phyloP scores from a whole-genome alignment of 2,888 invertebrate genomes.

The Drosophila dives region DNA sequence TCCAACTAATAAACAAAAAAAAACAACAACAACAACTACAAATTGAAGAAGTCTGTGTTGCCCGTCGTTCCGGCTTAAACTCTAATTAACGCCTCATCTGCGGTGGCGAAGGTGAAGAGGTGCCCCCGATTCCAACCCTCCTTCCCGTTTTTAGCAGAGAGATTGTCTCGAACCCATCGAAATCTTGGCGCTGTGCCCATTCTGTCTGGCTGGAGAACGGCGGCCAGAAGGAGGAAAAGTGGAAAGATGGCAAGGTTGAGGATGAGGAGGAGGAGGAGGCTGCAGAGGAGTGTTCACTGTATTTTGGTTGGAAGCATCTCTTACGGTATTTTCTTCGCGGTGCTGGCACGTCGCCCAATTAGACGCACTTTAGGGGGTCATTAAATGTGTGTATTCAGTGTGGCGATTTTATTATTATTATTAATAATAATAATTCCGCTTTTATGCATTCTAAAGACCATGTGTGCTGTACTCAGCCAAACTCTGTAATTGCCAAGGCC shows the following conservation, averaged over 20 bases:
- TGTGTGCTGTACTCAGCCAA: conserved; percentile 16
- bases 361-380: conserved; percentile 64
- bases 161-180: conserved; percentile 36
- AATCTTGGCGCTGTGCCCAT: conserved; percentile 74
- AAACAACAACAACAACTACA: background rate
- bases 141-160: conserved; percentile 2
- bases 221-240: conserved; percentile 19
- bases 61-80: conserved; percentile 67
- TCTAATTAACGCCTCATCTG: conserved; percentile 80
- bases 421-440: conserved; percentile 58
- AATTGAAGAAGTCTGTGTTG: conserved; percentile 28
- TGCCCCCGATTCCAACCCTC: background rate
- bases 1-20: conserved; percentile 62
- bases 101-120: conserved; percentile 30
- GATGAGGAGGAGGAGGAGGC: background rate
- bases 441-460: conserved; percentile 61
- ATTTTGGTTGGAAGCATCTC: conserved; percentile 38
- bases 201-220: conserved; percentile 61
- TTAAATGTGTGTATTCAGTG: conserved; percentile 51
- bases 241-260: conserved; percentile 6
- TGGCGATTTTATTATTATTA: conserved; percentile 56
- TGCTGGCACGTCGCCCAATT: conserved; percentile 44
- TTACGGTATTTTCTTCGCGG: conserved; percentile 44
- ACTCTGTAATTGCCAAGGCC: conserved; percentile 48
- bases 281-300: conserved; percentile 7